Conservation (phyloP, 2,888 invertebrate species). For the Harpalus rufipes region DNA sequence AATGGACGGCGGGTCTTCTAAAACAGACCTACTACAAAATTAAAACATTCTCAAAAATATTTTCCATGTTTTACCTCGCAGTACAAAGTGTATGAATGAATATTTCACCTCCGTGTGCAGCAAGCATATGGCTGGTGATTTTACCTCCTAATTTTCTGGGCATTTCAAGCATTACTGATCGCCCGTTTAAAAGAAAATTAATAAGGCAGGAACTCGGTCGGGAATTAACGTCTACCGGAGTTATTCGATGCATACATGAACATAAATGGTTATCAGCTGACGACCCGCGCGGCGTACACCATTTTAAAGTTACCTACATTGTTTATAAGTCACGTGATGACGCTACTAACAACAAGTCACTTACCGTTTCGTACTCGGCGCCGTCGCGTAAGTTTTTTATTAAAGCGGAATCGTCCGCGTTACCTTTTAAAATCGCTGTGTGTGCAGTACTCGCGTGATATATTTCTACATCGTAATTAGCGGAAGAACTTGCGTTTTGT, state of each 20-base stretch:
- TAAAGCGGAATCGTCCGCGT: slow-evolving; percentile 82
- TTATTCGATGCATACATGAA: slow-evolving; percentile 92
- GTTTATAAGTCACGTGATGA: too few relatives aligned
- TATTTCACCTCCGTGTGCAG: slow-evolving; percentile 96
- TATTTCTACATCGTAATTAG: slow-evolving; percentile 99
- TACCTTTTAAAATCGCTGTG: slow-evolving; percentile 85
- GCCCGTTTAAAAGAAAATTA: slow-evolving; percentile 96
- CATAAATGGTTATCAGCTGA: slow-evolving; percentile 91
- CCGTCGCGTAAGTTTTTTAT: slow-evolving; percentile 85
- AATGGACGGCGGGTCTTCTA: slow-evolving; percentile 97
- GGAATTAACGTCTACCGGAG: slow-evolving; percentile 97
- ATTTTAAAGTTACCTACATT: slow-evolving; percentile 89
- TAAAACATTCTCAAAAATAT: not conserved
- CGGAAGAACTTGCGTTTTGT: slow-evolving; percentile 97
- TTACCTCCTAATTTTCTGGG: slow-evolving; percentile 91
- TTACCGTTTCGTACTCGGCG: slow-evolving; percentile 86
- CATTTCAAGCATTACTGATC: slow-evolving; percentile 95
- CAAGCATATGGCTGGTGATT: slow-evolving; percentile 94
- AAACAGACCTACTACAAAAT: slow-evolving; percentile 81
- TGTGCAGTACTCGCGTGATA: slow-evolving; percentile 94
- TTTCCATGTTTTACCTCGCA: slow-evolving; percentile 76
- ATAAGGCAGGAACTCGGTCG: slow-evolving; percentile 98
- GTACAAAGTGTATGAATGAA: slow-evolving; percentile 95
- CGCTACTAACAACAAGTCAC: slow-evolving; percentile 24
- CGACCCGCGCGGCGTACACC: slow-evolving; percentile 97